Evolutionary conservation across 2,888 invertebrate genomes (phyloP).

Genomic region (Drosophila conformis): DNA sequence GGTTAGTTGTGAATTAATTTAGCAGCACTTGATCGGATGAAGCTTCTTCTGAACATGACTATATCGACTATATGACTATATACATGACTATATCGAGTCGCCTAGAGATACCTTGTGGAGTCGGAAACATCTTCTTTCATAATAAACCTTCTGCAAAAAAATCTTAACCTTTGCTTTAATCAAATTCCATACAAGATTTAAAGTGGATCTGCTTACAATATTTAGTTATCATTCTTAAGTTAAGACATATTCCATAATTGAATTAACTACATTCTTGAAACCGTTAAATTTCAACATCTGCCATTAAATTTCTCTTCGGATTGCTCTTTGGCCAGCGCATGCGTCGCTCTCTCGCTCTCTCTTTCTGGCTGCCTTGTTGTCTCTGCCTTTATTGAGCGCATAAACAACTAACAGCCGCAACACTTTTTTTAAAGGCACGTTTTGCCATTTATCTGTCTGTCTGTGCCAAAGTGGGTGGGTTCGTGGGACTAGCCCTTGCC

Average conservation of each 20-base stretch:
- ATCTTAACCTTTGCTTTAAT: accelerated
- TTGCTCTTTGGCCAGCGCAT: constrained; percentile 11
- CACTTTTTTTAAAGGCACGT: constrained; percentile 44
- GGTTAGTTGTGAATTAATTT: background rate
- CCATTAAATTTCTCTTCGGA: constrained; percentile 23
- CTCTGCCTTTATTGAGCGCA: constrained; percentile 22
- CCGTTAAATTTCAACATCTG: background rate
- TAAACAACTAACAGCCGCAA: constrained; percentile 49
- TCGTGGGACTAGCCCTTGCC: constrained; percentile 63
- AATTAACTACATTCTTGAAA: background rate
- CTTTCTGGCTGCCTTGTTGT: background rate
- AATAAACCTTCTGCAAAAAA: accelerated
- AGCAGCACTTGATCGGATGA: accelerated
- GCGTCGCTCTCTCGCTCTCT: constrained; percentile 7
- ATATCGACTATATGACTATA: no score
- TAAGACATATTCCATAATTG: background rate
- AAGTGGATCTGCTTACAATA: background rate
- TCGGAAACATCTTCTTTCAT: accelerated
- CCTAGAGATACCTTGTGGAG: accelerated
- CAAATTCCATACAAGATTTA: background rate
- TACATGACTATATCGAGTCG: background rate
- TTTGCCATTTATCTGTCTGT: constrained; percentile 50
- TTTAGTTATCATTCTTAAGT: background rate
- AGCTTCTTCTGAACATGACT: background rate
- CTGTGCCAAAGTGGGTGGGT: constrained; percentile 36